Evolutionary conservation across 1,140 invertebrate species (phyloP), one percentile per base, ranked within the genome.

Genomic region (Macrosteles quadrilineatus): DNA sequence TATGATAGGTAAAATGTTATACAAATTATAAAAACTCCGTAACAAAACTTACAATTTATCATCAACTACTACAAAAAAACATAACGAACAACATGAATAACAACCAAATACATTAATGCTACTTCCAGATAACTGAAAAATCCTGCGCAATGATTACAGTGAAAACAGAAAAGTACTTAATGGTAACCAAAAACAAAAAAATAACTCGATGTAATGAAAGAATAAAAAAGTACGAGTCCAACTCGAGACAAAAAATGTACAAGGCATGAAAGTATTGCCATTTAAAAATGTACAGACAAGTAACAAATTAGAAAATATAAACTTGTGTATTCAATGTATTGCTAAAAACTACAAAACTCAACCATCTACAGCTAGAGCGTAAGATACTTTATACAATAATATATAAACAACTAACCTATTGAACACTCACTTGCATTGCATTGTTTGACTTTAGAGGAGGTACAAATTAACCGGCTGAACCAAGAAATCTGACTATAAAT

Each of bases 111-210:
- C n/a, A n/a, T n/a, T n/a, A n/a, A n/a, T n/a, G n/a, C 55, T 59
- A 59, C 21, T 59, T 27, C 55, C 21, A 14, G 21, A 59, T 59
- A 59, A 59, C 55, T 27, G 25, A 59, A 27, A 23, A 59, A 29
- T 27, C 32, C 32, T 27, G 21, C 55, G 11, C n/a, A 27, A 59
- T 30, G 23, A 11, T 59, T 30, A 59, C 23, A 59, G 21, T 9
- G n/a, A 50, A 50, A 50, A 27, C 2, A 30, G 27, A 59, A 59
- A 59, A 59, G 55, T 21, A 29, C 55, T 59, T 59, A 59, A 59
- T 59, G 55, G 55, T 59, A 59, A 59, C 55, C 55, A 59, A 59
- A 59, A 59, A 59, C 55, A 59, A 59, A 59, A n/a, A n/a, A 59
- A 59, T 30, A 27, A 27, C 55, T 27, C 11, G 12, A 21, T 27